phyloP scores from a whole-genome alignment of 2,113 vertebrate species.

The Rhinolophus ferrumequinum region DNA sequence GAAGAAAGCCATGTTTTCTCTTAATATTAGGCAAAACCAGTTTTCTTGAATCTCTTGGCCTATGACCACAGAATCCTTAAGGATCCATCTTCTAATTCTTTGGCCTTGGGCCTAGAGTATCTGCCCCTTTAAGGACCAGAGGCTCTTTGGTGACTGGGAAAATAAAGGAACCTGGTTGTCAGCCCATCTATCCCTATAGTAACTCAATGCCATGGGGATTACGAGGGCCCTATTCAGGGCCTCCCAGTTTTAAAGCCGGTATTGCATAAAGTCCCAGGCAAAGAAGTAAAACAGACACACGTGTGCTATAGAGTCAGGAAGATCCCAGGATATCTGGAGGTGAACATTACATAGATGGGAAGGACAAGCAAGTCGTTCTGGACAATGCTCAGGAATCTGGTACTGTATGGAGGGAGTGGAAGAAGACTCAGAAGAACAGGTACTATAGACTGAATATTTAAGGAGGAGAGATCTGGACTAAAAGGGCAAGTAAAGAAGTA shows the following conservation, averaged over 20 bases:
- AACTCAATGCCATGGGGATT: background rate
- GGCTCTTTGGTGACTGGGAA: background rate
- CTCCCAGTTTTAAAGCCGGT: background rate
- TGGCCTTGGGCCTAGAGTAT: background rate
- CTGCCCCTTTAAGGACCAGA: constrained; percentile 23
- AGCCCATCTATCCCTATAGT: background rate
- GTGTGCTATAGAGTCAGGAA: background rate
- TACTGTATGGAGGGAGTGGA: rapidly evolving
- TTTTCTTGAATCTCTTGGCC: background rate
- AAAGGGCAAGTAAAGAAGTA: background rate
- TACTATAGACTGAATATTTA: background rate
- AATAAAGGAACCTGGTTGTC: background rate
- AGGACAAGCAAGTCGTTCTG: background rate
- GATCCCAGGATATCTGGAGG: background rate
- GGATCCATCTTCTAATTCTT: background rate
- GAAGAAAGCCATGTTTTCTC: background rate
- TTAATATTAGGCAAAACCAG: background rate
- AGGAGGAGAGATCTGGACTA: background rate
- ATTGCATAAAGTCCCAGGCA: background rate
- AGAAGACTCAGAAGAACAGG: background rate
- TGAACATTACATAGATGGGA: background rate
- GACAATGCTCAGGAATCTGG: background rate
- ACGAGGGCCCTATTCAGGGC: background rate
- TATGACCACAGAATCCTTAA: background rate
- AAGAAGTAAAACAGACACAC: background rate